Evolutionary conservation across 2,797 vertebrate genomes (phyloP).

Genomic region (Enteromius radiatus): DNA sequence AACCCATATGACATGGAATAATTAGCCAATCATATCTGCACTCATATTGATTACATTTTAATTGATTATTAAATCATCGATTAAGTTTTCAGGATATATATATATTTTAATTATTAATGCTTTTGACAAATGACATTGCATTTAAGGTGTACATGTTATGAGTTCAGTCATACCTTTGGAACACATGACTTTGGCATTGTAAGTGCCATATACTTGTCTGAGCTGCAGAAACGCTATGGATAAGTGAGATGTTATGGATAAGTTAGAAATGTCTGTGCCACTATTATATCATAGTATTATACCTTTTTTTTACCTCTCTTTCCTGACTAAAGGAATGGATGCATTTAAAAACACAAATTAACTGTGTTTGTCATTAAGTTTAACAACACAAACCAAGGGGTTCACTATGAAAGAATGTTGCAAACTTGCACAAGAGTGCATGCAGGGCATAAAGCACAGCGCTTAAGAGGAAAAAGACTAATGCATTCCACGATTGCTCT

Average conservation of each 20-base stretch:
- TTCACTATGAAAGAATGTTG: slow-evolving; percentile 11
- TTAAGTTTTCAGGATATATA: not conserved
- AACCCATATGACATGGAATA: not conserved
- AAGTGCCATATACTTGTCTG: not conserved
- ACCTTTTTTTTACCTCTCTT: not conserved
- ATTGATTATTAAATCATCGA: too few relatives aligned
- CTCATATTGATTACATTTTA: not conserved
- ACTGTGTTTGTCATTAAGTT: not conserved
- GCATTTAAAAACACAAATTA: not conserved
- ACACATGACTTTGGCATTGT: not conserved
- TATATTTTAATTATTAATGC: not conserved
- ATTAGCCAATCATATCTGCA: not conserved
- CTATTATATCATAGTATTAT: too few relatives aligned
- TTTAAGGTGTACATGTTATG: not conserved
- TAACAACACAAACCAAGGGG: not conserved
- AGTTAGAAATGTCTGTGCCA: too few relatives aligned
- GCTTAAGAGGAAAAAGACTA: slow-evolving; percentile 46
- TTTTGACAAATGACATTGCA: not conserved
- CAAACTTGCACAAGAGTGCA: slow-evolving; percentile 17
- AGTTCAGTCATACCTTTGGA: not conserved
- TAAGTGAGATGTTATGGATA: too few relatives aligned
- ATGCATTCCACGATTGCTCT: slow-evolving; percentile 45
- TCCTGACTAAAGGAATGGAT: not conserved
- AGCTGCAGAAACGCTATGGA: not conserved
- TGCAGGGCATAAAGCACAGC: slow-evolving; percentile 6